These are phyloP conservation scores for Trialeurodes vaporariorum DNA, from an alignment of 1,140 invertebrate species.

Conservation along the genomic window DNA sequence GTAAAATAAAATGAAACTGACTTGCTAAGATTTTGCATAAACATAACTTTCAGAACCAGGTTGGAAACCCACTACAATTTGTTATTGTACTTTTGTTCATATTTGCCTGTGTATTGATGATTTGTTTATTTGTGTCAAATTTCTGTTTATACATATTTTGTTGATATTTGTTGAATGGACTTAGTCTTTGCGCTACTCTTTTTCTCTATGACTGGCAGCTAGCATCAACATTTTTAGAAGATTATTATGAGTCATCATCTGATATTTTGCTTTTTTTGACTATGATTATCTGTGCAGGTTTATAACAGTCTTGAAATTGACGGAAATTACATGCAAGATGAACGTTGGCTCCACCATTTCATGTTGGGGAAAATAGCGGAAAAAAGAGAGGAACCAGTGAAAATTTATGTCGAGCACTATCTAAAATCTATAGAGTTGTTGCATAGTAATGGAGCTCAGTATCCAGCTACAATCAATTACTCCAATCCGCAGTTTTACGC, in stretches of 20 bases:
- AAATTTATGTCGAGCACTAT: constrained; percentile 67
- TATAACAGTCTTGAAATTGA: constrained; percentile 30
- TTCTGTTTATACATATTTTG: too few species aligned
- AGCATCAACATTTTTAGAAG: constrained; percentile 20
- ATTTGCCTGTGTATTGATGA: too few species aligned
- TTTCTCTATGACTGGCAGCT: too few species aligned
- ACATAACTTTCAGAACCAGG: too few species aligned
- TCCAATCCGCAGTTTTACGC: constrained; percentile 67
- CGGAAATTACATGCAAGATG: constrained; percentile 51
- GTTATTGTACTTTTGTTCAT: too few species aligned
- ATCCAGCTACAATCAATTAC: constrained; percentile 77
- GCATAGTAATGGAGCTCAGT: constrained; percentile 65
- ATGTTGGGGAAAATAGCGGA: constrained; percentile 87
- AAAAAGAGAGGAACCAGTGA: constrained; percentile 59
- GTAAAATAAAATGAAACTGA: too few species aligned
- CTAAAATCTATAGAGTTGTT: constrained; percentile 34
- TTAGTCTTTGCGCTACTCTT: too few species aligned
- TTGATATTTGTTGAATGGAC: too few species aligned
- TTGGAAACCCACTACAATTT: too few species aligned
- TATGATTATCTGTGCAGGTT: not conserved
- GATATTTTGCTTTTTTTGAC: not conserved
- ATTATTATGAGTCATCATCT: too few species aligned
- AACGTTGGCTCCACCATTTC: constrained; percentile 80
- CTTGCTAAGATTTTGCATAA: too few species aligned
- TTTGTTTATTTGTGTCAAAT: too few species aligned